A percentile compares a stretch with the other conserved stretches of the same genome.
Evolutionary conservation across 2,113 vertebrate species (phyloP).

Genomic region (Calyptomena viridis): DNA sequence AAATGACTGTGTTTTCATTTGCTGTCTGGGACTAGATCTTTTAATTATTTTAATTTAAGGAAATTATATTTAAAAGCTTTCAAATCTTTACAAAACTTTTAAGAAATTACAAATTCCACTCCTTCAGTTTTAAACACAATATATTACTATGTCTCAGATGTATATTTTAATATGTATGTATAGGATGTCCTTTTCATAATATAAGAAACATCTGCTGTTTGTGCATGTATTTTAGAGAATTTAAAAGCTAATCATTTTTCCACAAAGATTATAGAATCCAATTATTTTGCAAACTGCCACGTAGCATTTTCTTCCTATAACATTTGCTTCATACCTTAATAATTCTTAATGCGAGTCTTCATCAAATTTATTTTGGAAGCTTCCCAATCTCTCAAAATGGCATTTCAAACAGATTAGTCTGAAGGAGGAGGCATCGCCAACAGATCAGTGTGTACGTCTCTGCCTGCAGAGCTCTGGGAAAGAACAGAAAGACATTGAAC

Average conservation of each 20-base stretch:
- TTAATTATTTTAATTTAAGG: background rate
- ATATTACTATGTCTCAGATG: background rate
- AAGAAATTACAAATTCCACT: background rate
- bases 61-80: background rate
- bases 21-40: background rate
- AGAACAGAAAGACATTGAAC: background rate
- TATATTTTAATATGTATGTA: background rate
- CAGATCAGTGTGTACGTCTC: background rate
- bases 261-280: background rate
- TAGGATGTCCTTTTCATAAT: background rate
- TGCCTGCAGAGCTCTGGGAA: background rate
- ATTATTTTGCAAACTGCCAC: background rate
- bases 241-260: background rate
- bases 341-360: background rate
- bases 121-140: background rate
- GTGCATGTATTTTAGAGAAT: background rate
- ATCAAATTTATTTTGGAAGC: background rate
- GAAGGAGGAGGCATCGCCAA: background rate
- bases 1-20: background rate
- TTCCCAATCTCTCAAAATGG: background rate
- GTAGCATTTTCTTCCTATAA: background rate
- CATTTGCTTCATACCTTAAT: background rate
- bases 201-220: background rate
- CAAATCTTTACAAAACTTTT: background rate
- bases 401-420: background rate